Evolutionary conservation across 1,140 invertebrate genomes (phyloP).

Genomic region (Agrypnia vestita): DNA sequence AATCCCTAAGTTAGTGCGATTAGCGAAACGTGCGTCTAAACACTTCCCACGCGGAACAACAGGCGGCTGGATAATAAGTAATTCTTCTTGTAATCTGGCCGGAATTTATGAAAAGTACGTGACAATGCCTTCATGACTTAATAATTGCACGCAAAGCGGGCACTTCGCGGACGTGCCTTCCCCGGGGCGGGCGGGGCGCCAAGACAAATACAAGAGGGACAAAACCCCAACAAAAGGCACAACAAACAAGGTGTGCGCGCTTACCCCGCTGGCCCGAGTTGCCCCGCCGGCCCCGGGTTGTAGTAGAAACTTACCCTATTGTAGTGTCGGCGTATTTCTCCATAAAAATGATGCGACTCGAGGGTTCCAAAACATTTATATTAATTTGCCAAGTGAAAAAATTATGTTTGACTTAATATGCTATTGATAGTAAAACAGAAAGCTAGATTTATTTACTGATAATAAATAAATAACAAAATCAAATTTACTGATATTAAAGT

Average conservation of each 20-base stretch:
- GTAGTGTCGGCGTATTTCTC: not conserved
- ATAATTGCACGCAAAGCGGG: constrained; percentile 55
- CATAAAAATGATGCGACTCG: not conserved
- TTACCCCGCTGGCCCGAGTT: not conserved
- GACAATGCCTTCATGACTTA: constrained; percentile 59
- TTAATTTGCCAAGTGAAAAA: not conserved
- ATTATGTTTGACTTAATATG: no score
- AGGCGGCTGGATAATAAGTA: not conserved
- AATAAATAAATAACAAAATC: no score
- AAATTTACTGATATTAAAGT: no score
- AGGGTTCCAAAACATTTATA: no score
- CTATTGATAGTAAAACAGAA: no score
- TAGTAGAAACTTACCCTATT: not conserved
- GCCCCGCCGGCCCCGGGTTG: not conserved
- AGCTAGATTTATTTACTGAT: no score
- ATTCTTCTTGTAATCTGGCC: constrained; percentile 29
- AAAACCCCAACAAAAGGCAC: constrained; percentile 25
- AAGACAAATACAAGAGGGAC: constrained; percentile 42
- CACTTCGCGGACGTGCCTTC: constrained; percentile 33
- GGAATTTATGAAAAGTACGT: constrained; percentile 59
- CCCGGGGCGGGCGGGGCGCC: not conserved
- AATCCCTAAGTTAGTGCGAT: constrained; percentile 31
- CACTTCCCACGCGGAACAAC: not conserved
- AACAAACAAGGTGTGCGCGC: constrained; percentile 30
- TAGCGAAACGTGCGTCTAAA: constrained; percentile 11